Conservation (phyloP, 2,113 vertebrate species). For the Halichoerus grypus region DNA sequence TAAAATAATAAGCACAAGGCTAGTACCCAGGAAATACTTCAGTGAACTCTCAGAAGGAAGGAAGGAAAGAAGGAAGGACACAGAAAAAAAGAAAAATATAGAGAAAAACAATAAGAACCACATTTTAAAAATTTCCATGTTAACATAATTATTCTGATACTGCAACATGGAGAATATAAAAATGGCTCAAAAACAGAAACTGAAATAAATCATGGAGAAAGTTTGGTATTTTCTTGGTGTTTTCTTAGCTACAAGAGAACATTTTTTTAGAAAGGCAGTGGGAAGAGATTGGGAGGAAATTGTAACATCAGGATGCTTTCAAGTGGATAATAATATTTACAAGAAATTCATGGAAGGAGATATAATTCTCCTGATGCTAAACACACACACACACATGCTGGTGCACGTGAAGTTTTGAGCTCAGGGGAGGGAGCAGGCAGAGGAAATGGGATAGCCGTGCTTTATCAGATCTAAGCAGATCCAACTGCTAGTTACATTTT, state of each 20-base stretch:
- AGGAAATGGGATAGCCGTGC: neutral
- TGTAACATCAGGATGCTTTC: neutral
- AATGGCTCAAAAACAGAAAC: neutral
- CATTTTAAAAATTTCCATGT: neutral
- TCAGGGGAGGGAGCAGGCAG: neutral
- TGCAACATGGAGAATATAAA: neutral
- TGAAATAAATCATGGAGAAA: neutral
- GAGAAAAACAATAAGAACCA: neutral
- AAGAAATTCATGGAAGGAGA: neutral
- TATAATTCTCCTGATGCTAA: neutral
- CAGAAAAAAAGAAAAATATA: neutral
- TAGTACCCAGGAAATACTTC: conserved; percentile 4
- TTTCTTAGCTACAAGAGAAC: neutral
- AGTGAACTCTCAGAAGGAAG: neutral
- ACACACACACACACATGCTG: neutral
- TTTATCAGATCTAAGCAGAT: neutral
- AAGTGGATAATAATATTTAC: neutral
- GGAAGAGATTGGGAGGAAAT: neutral
- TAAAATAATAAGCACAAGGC: conserved; percentile 45
- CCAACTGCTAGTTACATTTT: too few relatives aligned
- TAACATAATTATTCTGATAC: neutral
- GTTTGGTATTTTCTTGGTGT: neutral
- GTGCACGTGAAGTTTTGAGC: neutral
- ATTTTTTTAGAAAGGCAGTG: neutral
- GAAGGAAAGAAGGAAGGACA: neutral